Conservation (phyloP, 2,113 vertebrate genomes). For the Phycodurus eques region DNA sequence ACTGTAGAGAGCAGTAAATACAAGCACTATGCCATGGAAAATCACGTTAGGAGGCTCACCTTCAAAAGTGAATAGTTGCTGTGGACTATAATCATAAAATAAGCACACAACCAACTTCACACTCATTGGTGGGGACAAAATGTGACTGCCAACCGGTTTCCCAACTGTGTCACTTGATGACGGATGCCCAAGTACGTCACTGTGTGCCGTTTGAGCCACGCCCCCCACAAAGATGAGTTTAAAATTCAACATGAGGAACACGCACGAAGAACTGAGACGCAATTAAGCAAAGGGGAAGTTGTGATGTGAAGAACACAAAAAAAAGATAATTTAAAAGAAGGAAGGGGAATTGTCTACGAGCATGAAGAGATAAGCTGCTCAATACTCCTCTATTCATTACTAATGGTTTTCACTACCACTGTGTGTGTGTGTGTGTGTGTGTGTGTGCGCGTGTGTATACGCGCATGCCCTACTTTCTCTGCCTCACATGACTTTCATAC, state of each 20-base stretch:
- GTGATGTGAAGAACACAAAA: conserved; percentile 12
- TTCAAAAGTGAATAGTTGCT: too few relatives aligned
- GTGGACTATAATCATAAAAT: too few relatives aligned
- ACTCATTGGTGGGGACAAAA: too few relatives aligned
- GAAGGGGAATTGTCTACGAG: background rate
- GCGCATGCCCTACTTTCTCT: background rate
- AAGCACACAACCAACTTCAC: too few relatives aligned
- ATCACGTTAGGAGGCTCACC: too few relatives aligned
- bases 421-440: background rate
- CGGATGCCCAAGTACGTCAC: too few relatives aligned
- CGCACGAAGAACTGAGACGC: background rate
- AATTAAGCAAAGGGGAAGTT: conserved; percentile 1
- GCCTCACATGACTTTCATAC: background rate
- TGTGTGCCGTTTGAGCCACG: too few relatives aligned
- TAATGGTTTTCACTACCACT: background rate
- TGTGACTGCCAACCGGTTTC: too few relatives aligned
- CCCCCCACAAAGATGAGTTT: background rate
- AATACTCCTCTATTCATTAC: background rate
- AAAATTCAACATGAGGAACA: background rate
- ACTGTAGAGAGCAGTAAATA: background rate
- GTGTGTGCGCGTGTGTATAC: background rate
- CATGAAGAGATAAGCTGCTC: background rate
- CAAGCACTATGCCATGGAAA: too few relatives aligned
- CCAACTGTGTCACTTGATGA: too few relatives aligned
- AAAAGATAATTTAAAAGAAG: conserved; percentile 7